phyloP scores from a whole-genome alignment of 2,888 invertebrate species.

The Tromatobia lineatoria region DNA sequence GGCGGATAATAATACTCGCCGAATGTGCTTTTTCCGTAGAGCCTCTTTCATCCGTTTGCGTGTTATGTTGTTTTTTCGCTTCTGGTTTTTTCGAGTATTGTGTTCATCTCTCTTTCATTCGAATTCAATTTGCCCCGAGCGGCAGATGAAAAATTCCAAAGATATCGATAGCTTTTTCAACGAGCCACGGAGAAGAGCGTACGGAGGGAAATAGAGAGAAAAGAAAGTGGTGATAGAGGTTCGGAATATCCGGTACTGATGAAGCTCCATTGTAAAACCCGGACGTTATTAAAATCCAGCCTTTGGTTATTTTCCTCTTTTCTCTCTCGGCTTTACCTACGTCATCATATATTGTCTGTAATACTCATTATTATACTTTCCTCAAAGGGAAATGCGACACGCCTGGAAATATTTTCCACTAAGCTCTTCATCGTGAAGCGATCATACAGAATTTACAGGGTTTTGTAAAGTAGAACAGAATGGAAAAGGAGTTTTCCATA shows the following conservation, averaged over 20 bases:
- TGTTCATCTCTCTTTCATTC: slow-evolving; percentile 50
- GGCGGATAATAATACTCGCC: slow-evolving; percentile 34
- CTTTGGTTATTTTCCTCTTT: slow-evolving; percentile 44
- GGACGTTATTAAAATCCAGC: slow-evolving; percentile 63
- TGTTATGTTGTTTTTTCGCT: slow-evolving; percentile 6
- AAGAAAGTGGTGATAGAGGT: slow-evolving; percentile 13
- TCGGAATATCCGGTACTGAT: slow-evolving; percentile 46
- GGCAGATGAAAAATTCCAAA: slow-evolving; percentile 61
- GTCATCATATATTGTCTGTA: not conserved
- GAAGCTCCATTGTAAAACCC: slow-evolving; percentile 65
- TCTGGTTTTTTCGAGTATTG: slow-evolving; percentile 9
- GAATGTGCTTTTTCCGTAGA: slow-evolving; percentile 23
- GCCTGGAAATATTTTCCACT: not conserved
- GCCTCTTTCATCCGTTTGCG: slow-evolving; percentile 23
- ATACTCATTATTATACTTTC: slow-evolving; percentile 9
- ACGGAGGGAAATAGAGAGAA: slow-evolving; percentile 3
- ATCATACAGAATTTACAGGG: not conserved
- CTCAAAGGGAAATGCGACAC: not conserved
- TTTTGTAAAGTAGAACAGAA: not conserved
- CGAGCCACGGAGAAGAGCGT: not conserved
- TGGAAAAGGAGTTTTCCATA: not conserved
- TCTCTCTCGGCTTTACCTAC: not conserved
- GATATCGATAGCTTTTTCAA: slow-evolving; percentile 45
- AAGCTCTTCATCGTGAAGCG: not conserved
- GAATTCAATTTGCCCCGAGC: slow-evolving; percentile 38